These are phyloP conservation scores for Lethrus apterus DNA, from an alignment of 1,140 invertebrate species.

Conservation along the genomic window DNA sequence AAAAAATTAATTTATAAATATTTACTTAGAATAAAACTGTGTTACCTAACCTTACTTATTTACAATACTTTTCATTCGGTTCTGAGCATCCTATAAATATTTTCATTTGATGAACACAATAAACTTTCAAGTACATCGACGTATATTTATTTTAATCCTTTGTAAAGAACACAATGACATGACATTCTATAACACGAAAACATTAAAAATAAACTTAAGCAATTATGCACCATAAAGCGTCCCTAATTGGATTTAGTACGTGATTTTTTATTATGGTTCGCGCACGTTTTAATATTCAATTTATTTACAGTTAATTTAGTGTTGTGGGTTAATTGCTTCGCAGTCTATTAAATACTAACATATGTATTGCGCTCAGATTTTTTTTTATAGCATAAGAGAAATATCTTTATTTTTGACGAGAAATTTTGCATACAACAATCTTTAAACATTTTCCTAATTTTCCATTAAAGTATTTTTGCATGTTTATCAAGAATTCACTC, in stretches of 20 bases:
- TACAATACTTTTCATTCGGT: background rate
- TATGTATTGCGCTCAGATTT: background rate
- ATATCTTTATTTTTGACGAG: background rate
- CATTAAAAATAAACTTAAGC: background rate
- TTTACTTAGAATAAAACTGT: too few species aligned
- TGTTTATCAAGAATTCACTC: too few species aligned
- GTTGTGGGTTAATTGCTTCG: constrained; percentile 11
- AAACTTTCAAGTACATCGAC: background rate
- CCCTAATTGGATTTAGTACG: background rate
- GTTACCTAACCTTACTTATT: constrained; percentile 7
- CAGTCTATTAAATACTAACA: constrained; percentile 12
- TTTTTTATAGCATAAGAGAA: background rate
- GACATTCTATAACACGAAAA: background rate
- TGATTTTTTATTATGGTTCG: background rate
- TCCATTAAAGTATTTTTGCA: too few species aligned
- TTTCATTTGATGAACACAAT: background rate
- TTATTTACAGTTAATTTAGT: constrained; percentile 16
- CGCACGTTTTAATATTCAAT: background rate
- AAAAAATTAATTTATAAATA: background rate
- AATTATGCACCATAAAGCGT: constrained; percentile 6
- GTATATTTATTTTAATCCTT: constrained; percentile 1
- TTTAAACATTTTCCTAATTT: too few species aligned
- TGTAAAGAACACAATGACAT: constrained; percentile 10
- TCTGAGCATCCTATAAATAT: too few species aligned
- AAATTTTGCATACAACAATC: too few species aligned